Evolutionary conservation across 2,797 vertebrate genomes (phyloP).

Genomic region (Pangasius djambal): DNA sequence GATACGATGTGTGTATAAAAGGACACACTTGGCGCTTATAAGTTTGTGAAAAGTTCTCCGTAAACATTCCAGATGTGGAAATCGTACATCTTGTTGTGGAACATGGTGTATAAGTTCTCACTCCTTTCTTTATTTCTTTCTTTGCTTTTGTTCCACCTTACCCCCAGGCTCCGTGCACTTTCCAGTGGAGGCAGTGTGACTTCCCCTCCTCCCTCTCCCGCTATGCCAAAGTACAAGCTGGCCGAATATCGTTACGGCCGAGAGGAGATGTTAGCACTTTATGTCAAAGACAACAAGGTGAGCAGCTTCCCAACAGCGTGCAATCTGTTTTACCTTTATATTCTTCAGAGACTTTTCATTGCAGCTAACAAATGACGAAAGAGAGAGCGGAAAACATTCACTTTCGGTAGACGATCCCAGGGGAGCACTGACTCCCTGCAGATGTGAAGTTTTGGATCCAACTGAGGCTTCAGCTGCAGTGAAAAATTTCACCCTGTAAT

Average conservation of each 20-base stretch:
- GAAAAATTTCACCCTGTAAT: background rate
- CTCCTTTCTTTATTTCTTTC: slow-evolving; percentile 24
- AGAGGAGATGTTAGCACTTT: slow-evolving; percentile 97
- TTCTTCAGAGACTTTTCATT: background rate
- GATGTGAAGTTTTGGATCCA: slow-evolving; percentile 3
- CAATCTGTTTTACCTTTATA: background rate
- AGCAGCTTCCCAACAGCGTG: slow-evolving; percentile 8
- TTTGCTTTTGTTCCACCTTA: background rate
- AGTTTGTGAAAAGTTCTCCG: background rate
- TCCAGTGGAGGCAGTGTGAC: slow-evolving; percentile 90
- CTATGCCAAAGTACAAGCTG: slow-evolving; percentile 97
- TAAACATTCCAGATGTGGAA: background rate
- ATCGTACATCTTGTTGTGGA: background rate
- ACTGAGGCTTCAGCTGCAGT: background rate
- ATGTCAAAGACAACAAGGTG: slow-evolving; percentile 94
- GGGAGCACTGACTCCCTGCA: background rate
- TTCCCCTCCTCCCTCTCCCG: slow-evolving; percentile 91
- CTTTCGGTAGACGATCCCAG: background rate
- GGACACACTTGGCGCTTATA: background rate
- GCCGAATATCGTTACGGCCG: slow-evolving; percentile 93
- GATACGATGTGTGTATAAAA: slow-evolving; percentile 24
- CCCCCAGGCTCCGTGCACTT: slow-evolving; percentile 88
- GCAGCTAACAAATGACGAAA: background rate
- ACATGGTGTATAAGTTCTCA: background rate
- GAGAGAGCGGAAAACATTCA: background rate